Evolutionary conservation across 2,113 vertebrate genomes (phyloP).

Genomic region (Ceyx melanurus): DNA sequence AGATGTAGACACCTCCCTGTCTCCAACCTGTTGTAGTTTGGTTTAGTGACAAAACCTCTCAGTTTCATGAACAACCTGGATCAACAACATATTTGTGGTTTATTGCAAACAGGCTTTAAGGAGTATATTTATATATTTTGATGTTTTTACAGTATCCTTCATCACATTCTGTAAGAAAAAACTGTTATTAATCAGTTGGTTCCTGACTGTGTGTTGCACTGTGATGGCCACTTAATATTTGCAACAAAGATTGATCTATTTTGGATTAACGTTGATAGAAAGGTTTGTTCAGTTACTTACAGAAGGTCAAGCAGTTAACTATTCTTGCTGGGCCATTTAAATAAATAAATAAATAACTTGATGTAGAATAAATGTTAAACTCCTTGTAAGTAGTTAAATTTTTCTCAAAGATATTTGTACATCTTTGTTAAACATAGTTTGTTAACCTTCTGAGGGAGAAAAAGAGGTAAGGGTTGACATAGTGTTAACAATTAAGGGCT

Average conservation of each 20-base stretch:
- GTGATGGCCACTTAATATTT: neutral
- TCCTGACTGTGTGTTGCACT: neutral
- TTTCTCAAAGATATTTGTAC: neutral
- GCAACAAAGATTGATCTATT: neutral
- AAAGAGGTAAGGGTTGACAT: neutral
- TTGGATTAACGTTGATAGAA: neutral
- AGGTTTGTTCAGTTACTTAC: neutral
- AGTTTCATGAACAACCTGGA: neutral
- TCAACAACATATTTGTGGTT: neutral
- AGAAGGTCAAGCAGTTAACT: neutral
- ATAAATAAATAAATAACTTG: neutral
- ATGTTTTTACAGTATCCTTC: slow-evolving; percentile 5
- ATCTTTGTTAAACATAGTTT: neutral
- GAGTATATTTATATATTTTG: neutral
- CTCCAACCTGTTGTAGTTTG: neutral
- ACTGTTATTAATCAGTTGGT: neutral
- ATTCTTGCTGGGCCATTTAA: neutral
- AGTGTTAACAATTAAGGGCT: neutral
- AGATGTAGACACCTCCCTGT: neutral
- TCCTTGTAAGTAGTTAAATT: neutral
- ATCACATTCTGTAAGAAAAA: neutral
- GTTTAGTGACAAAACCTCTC: slow-evolving; percentile 21
- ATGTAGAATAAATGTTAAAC: neutral
- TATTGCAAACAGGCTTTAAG: slow-evolving; percentile 31
- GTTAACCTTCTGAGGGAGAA: neutral